phyloP scores from a whole-genome alignment of 1,140 invertebrate species.

The Panagrolaimus sp. region DNA sequence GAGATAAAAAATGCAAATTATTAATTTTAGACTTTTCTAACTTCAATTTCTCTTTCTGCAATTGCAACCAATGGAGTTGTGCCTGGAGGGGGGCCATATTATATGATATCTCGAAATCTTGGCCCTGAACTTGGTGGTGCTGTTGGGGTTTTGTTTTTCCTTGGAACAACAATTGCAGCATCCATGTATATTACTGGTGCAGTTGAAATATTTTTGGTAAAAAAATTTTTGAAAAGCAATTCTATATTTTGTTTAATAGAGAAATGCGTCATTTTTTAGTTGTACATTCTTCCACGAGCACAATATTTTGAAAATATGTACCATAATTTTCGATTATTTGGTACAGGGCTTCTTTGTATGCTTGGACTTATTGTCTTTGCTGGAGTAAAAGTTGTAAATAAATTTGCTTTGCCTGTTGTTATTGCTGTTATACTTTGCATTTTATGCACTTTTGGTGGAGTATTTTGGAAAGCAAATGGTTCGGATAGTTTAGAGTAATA shows the following conservation, averaged over 20 bases:
- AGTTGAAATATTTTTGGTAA: slow-evolving; percentile 90
- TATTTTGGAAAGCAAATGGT: slow-evolving; percentile 85
- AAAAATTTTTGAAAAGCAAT: slow-evolving; percentile 6
- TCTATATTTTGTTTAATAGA: slow-evolving; percentile 58
- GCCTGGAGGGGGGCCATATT: slow-evolving; percentile 94
- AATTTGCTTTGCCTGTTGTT: slow-evolving; percentile 90
- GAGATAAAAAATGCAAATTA: no score
- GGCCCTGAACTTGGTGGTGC: slow-evolving; percentile 92
- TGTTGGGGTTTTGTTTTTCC: slow-evolving; percentile 95
- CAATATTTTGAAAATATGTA: slow-evolving; percentile 95
- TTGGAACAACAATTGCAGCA: slow-evolving; percentile 90
- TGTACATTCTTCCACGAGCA: slow-evolving; percentile 86
- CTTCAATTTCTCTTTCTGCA: slow-evolving; percentile 96
- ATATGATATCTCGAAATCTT: slow-evolving; percentile 92
- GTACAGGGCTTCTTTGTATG: slow-evolving; percentile 77
- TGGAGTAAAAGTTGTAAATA: slow-evolving; percentile 86
- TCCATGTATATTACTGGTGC: slow-evolving; percentile 99
- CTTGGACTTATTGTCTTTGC: slow-evolving; percentile 91
- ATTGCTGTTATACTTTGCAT: slow-evolving; percentile 93
- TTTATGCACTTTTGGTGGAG: slow-evolving; percentile 87
- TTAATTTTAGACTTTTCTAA: slow-evolving; percentile 80
- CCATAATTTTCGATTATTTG: slow-evolving; percentile 96
- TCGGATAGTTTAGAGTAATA: slow-evolving; percentile 80
- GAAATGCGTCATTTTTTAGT: slow-evolving; percentile 66
- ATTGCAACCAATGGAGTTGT: slow-evolving; percentile 99